Evolutionary conservation across 1,140 invertebrate species (phyloP).

Genomic region (Polypedilum vanderplanki): DNA sequence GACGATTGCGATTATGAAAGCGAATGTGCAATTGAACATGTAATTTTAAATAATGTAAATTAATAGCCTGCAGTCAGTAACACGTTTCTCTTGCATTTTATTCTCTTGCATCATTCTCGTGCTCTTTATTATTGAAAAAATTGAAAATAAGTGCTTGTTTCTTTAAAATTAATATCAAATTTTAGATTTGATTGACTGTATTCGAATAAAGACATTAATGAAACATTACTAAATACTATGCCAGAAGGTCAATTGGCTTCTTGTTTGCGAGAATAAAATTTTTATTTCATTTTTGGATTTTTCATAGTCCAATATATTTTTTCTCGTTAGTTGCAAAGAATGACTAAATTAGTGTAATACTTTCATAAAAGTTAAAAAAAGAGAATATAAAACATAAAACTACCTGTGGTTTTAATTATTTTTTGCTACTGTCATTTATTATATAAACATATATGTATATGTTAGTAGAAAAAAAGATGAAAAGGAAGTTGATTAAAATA

Average conservation of each 20-base stretch:
- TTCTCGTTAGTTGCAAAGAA: not conserved
- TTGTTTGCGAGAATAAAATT: not conserved
- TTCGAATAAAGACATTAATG: not conserved
- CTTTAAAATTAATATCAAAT: not conserved
- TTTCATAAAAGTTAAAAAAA: not conserved
- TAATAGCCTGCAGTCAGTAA: not conserved
- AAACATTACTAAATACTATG: not conserved
- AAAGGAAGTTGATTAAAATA: conserved; percentile 5
- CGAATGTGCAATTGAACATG: not conserved
- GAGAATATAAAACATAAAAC: not conserved
- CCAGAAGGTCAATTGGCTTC: not conserved
- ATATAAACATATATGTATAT: not conserved
- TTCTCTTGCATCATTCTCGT: not conserved
- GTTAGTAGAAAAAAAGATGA: not conserved
- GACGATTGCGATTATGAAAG: not conserved
- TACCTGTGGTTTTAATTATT: not conserved
- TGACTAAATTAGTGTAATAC: not conserved
- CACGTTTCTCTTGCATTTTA: not conserved
- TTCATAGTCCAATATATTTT: not conserved
- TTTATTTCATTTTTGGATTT: not conserved
- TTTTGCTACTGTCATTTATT: too few relatives aligned
- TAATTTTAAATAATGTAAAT: conserved; percentile 20
- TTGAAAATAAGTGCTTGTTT: not conserved
- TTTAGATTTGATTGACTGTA: too few relatives aligned
- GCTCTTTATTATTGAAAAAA: not conserved